Evolutionary conservation across 2,113 vertebrate species (phyloP).

Genomic region (Amblyopsis rosae): DNA sequence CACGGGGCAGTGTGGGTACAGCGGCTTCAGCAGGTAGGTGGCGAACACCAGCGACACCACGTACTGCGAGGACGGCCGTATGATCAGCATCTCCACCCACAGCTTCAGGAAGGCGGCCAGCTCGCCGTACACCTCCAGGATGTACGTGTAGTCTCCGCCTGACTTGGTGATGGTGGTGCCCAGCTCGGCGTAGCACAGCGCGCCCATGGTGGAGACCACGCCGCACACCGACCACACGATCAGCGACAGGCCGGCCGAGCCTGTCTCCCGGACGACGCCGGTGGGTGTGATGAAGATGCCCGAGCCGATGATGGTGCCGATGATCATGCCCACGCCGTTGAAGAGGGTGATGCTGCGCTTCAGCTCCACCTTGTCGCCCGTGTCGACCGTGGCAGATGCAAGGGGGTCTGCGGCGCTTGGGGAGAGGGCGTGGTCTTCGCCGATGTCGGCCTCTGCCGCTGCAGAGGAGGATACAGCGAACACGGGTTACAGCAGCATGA

Average conservation of each 20-base stretch:
- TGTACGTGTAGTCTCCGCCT: conserved; percentile 78
- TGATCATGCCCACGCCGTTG: conserved; percentile 78
- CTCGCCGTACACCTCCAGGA: conserved; percentile 75
- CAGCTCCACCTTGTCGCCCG: conserved; percentile 65
- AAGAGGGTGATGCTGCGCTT: conserved; percentile 78
- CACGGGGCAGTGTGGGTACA: conserved; percentile 69
- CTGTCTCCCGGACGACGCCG: conserved; percentile 72
- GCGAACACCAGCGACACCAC: conserved; percentile 79
- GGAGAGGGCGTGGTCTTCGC: conserved; percentile 28
- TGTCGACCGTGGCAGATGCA: conserved; percentile 1
- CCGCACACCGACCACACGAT: conserved; percentile 74
- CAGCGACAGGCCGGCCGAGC: conserved; percentile 73
- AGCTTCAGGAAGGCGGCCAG: conserved; percentile 76
- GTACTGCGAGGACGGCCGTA: conserved; percentile 76
- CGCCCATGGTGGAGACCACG: conserved; percentile 75
- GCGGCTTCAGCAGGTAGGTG: conserved; percentile 75
- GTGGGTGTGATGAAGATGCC: conserved; percentile 77
- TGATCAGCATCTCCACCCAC: conserved; percentile 81
- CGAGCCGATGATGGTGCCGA: conserved; percentile 78
- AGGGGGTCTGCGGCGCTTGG: not conserved
- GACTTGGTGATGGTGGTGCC: conserved; percentile 78
- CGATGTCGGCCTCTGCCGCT: conserved; percentile 10
- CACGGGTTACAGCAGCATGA: too few relatives aligned
- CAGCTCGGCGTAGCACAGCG: conserved; percentile 77
- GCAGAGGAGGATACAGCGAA: not conserved